A percentile compares a stretch with the other conserved stretches of the same genome.
These are phyloP conservation scores for Mesaphorura yosii DNA, from an alignment of 1,140 invertebrate genomes.

Conservation along the genomic window DNA sequence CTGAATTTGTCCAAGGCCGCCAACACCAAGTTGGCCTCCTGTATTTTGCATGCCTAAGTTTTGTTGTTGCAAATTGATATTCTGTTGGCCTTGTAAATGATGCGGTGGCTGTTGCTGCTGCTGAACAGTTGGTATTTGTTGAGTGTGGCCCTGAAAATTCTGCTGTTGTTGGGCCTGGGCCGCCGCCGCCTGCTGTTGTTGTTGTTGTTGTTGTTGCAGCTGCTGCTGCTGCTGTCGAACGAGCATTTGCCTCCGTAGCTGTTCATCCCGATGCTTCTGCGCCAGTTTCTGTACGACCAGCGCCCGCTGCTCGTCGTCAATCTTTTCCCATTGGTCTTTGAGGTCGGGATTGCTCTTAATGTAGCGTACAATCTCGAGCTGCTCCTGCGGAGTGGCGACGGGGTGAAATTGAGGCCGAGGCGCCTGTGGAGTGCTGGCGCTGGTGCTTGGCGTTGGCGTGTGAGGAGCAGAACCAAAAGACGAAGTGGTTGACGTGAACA, in stretches of 20 bases:
- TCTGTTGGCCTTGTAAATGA: neutral
- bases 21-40: neutral
- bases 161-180: neutral
- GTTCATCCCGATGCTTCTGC: neutral
- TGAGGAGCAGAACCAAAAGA: too few species aligned
- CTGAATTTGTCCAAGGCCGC: neutral
- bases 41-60: neutral
- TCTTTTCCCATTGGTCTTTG: neutral
- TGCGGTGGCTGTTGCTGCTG: constrained; percentile 1
- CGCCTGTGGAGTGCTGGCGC: neutral
- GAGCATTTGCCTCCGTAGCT: neutral
- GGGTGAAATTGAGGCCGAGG: neutral
- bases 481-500: neutral
- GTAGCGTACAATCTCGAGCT: neutral
- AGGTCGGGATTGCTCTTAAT: neutral
- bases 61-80: neutral
- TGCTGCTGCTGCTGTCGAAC: constrained; percentile 1
- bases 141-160: neutral
- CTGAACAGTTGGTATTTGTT: neutral
- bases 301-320: neutral
- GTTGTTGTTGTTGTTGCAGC: neutral
- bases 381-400: neutral
- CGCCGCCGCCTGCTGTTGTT: neutral
- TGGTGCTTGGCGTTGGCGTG: neutral
- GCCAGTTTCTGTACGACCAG: neutral